Percentiles rank a stretch among this genome's conserved stretches.
Conservation (phyloP, 2,113 vertebrate genomes). For the Lagopus muta region DNA sequence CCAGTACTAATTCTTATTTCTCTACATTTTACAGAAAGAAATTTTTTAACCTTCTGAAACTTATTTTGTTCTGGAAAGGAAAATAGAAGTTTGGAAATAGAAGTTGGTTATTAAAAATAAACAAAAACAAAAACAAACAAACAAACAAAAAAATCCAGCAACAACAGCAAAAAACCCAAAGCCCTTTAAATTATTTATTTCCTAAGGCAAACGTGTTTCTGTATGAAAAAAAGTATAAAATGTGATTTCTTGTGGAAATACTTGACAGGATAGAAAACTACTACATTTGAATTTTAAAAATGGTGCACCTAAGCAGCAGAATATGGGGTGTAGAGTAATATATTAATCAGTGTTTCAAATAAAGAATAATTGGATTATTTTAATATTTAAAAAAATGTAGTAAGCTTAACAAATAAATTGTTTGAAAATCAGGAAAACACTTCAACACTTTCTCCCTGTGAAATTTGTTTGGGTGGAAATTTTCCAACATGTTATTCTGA, state of each 20-base stretch:
- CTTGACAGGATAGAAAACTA: background rate
- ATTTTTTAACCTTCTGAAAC: background rate
- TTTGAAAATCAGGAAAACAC: background rate
- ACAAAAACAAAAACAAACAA: background rate
- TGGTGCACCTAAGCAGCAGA: background rate
- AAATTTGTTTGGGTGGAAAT: background rate
- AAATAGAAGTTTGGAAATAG: background rate
- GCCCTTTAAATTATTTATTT: background rate
- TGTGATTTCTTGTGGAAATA: background rate
- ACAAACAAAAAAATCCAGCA: background rate
- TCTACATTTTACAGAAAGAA: background rate
- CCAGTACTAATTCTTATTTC: background rate
- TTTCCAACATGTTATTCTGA: background rate
- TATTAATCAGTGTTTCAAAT: background rate
- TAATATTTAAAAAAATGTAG: background rate
- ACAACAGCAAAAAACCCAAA: no score
- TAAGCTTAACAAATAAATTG: background rate
- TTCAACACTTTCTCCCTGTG: background rate
- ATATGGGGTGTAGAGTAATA: background rate
- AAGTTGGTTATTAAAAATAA: background rate
- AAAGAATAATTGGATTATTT: background rate
- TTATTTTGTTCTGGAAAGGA: background rate
- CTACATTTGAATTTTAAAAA: background rate
- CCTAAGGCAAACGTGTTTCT: background rate
- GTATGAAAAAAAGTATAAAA: background rate